A percentile compares a stretch with the other conserved stretches of the same genome.
These are phyloP conservation scores for Eulemur macaco DNA, from an alignment of 2,113 vertebrate genomes.

Conservation along the genomic window DNA sequence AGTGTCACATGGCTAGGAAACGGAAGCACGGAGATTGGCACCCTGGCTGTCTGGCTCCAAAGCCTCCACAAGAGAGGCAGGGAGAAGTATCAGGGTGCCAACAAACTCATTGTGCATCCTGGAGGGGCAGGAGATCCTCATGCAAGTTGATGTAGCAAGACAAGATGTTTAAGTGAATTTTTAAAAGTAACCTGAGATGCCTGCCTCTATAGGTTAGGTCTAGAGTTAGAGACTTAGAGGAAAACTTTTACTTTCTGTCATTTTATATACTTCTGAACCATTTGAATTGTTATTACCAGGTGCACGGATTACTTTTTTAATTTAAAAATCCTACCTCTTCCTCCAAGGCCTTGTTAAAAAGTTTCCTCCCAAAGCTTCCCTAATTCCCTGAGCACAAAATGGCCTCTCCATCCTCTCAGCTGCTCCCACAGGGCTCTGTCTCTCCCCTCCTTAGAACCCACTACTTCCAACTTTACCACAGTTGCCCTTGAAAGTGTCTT, in stretches of 20 bases:
- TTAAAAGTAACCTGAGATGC: neutral
- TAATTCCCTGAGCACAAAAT: neutral
- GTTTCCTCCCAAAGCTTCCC: neutral
- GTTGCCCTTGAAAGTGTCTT: neutral
- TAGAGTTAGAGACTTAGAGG: neutral
- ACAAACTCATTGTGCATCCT: too few species aligned
- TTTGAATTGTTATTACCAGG: neutral
- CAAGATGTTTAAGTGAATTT: neutral
- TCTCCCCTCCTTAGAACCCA: neutral
- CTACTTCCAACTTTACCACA: neutral
- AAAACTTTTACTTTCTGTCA: neutral
- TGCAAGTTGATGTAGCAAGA: neutral
- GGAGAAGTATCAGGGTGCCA: neutral
- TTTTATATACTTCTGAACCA: neutral
- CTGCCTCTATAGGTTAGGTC: neutral
- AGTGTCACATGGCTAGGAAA: neutral
- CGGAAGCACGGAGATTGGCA: neutral
- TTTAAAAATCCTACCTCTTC: neutral
- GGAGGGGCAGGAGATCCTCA: neutral
- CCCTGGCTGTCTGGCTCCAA: neutral
- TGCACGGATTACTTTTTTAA: neutral
- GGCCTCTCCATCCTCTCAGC: neutral
- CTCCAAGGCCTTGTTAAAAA: neutral
- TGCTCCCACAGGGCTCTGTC: neutral
- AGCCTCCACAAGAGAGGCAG: neutral